These are phyloP conservation scores for Hyperopisus bebe DNA, from an alignment of 2,113 vertebrate species.

Conservation along the genomic window DNA sequence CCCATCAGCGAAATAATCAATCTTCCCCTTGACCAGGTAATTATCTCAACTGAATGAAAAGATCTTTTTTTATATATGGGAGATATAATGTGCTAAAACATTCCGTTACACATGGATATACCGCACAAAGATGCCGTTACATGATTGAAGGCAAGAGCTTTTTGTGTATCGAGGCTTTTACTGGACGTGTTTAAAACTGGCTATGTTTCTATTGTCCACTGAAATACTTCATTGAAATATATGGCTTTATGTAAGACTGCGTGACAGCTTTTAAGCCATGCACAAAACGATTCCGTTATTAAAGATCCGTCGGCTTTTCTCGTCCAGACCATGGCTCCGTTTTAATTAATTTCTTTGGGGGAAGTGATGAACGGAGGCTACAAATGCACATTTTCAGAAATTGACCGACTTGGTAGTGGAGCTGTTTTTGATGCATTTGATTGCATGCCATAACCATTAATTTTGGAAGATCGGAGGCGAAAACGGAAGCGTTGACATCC, in stretches of 20 bases:
- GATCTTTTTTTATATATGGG: neutral
- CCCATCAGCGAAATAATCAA: slow-evolving; percentile 61
- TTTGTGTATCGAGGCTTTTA: neutral
- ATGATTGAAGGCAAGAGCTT: neutral
- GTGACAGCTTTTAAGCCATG: neutral
- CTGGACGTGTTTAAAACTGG: neutral
- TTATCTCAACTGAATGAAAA: neutral
- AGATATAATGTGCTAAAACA: slow-evolving; percentile 8
- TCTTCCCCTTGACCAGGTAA: slow-evolving; percentile 63
- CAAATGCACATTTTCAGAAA: neutral
- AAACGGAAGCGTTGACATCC: neutral
- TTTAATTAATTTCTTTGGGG: neutral
- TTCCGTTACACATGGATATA: slow-evolving; percentile 18
- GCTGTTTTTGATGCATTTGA: neutral
- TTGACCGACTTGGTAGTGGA: neutral
- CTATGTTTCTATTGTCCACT: neutral
- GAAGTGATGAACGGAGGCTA: neutral
- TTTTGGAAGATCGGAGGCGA: neutral
- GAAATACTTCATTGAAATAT: neutral
- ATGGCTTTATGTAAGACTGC: neutral
- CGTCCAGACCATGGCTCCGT: neutral
- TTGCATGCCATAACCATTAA: neutral
- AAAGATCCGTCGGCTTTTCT: neutral
- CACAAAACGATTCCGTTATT: neutral
- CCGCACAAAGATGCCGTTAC: slow-evolving; percentile 13